A percentile compares a stretch with the other conserved stretches of the same genome.
phyloP scores from a whole-genome alignment of 1,140 invertebrate genomes.

The Phortica variegata region DNA sequence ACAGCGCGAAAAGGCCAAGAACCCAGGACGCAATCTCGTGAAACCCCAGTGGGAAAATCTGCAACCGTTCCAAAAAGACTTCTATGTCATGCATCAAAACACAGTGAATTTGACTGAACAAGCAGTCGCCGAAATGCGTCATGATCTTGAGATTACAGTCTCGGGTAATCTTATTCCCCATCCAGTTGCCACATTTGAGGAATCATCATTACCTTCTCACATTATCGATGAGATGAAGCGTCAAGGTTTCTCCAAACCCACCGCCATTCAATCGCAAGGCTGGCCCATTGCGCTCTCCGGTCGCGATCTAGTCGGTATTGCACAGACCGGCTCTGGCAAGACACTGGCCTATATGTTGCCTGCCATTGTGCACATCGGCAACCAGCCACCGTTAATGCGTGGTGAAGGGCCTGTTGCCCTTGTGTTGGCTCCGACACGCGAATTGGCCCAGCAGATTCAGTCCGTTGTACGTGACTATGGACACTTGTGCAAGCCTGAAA shows the following conservation, averaged over 20 bases:
- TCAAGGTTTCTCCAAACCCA: slow-evolving; percentile 81
- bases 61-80: slow-evolving; percentile 86
- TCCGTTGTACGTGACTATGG: slow-evolving; percentile 92
- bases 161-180: slow-evolving; percentile 79
- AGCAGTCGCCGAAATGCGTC: slow-evolving; percentile 74
- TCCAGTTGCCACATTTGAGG: slow-evolving; percentile 85
- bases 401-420: slow-evolving; percentile 92
- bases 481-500: slow-evolving; percentile 67
- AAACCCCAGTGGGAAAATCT: slow-evolving; percentile 87
- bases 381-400: slow-evolving; percentile 67
- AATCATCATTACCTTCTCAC: slow-evolving; percentile 84
- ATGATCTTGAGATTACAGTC: slow-evolving; percentile 82
- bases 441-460: slow-evolving; percentile 97
- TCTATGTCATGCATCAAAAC: slow-evolving; percentile 83
- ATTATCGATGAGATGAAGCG: slow-evolving; percentile 79
- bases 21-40: slow-evolving; percentile 75
- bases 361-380: slow-evolving; percentile 73
- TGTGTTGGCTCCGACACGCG: slow-evolving; percentile 92
- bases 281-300: slow-evolving; percentile 93
- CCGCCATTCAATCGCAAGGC: slow-evolving; percentile 83
- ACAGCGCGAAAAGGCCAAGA: slow-evolving; percentile 66
- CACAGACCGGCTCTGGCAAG: slow-evolving; percentile 92
- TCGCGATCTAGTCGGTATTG: slow-evolving; percentile 91
- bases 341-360: slow-evolving; percentile 84
- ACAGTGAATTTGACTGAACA: slow-evolving; percentile 69